Base-by-base conservation (phyloP, 2,797 vertebrate genomes). In the Acipenser ruthenus region DNA sequence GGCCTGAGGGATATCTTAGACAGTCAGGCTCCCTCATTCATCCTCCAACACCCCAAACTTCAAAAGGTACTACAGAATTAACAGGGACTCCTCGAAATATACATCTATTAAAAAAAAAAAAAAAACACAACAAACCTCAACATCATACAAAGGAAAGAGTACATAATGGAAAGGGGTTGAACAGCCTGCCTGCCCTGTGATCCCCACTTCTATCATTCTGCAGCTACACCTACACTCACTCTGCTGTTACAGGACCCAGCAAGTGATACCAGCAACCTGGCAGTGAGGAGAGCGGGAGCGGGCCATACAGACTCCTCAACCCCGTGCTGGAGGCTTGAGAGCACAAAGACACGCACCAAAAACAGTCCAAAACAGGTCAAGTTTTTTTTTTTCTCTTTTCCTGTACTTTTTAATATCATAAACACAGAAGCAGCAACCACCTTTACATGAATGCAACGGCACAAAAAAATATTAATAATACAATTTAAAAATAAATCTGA, bases 381-480 rank as follows among this genome's bases (percentile, higher is more conserved):
- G 37, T 9, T 10, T 55, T 55, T 55, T 55, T 55, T 55, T 7
- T 10, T 10, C 1, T 10, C 3, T 55, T 6, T 55, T 55, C n/a
- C 53, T 55, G 6, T 10, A 55, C n/a, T 55, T 55, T 55, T 55
- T 55, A 55, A 55, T 55, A 68, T 80, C 87, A 86, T 86, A 86
- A 55, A 80, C 79, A 88, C 74, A 84, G 89, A 84, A 84, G 84
- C 85, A 86, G 37, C 37, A 37, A 87, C 87, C 82, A 82, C 83
- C 83, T 87, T 78, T 90, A 87, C 86, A 90, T 37, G 88, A 83
- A 89, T 75, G 84, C 83, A 84, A 76, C 74, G 74, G 72, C 80
- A 80, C 76, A 78, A 69, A 69, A 76, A 75, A 50, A 56, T 49
- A 62, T 52, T 62, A 50, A 13, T 23, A 49, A 63, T 56, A 55